Evolutionary conservation across 2,113 vertebrate species (phyloP), one percentile per base, ranked within the genome.

Genomic region (Grammomys dolichurus): DNA sequence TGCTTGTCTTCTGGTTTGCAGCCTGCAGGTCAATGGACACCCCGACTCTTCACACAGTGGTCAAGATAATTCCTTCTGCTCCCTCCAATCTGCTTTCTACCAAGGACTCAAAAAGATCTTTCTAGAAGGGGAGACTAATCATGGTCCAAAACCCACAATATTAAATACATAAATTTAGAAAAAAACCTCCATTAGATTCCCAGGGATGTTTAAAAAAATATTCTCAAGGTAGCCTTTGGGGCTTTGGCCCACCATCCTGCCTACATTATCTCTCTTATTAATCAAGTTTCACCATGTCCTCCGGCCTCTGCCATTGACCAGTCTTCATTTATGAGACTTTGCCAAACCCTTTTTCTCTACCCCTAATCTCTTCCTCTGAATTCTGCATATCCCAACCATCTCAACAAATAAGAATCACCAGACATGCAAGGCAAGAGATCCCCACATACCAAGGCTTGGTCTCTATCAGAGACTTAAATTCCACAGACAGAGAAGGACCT

Each of bases 101-200:
- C 28, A 86, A 76, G 46, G 96, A 80, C 22, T 91, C 26, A 46
- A 84, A 93, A 75, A 69, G 43, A 54, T 88, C 40, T 92, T 75
- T 94, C 76, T 12, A 89, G 95, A 73, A 73, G 89, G 48, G 48
- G 96, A 93, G 91, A 48, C 67, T 92, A 78, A 73, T 40, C 0
- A 3, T 89, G 36, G 9, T 48, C 58, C 63, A 77, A 46, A 88
- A 40, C 48, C 60, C 28, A 76, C 31, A n/a, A 40, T 14, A 78
- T 65, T 36, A 48, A 40, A 76, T n/a, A 58, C 14, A 40, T 54
- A 82, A 75, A 72, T 58, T 43, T 85, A 17, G 40, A 40, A 90
- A 40, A 26, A 87, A 51, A 13, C n/a, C 1, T 48, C 24, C 24
- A n/a, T n/a, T 89, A 43, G 33, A 89, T 89, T 89, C 46, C 77